A percentile compares a stretch with the other conserved stretches of the same genome.
Evolutionary conservation across 1,140 invertebrate species (phyloP).

Genomic region (Polypedilum pembai): DNA sequence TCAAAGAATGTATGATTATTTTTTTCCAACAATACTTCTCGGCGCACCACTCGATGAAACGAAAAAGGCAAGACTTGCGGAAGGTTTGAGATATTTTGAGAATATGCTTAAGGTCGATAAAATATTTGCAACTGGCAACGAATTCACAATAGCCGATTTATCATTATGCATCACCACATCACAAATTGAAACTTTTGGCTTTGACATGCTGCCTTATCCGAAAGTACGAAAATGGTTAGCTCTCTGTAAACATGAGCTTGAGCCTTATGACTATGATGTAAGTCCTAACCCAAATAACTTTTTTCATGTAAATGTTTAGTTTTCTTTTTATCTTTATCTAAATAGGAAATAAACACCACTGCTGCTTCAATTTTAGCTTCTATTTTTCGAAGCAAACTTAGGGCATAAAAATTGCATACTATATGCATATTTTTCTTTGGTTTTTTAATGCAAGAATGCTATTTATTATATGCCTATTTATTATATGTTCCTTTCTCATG

Average conservation of each 20-base stretch:
- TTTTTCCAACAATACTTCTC: constrained; percentile 47
- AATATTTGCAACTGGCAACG: constrained; percentile 38
- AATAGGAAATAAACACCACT: neutral
- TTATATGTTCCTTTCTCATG: no score
- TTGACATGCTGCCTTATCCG: constrained; percentile 37
- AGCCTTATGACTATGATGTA: constrained; percentile 39
- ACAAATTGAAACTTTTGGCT: constrained; percentile 40
- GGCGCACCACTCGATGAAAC: constrained; percentile 39
- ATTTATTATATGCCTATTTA: no score
- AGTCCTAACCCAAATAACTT: neutral
- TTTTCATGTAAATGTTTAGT: neutral
- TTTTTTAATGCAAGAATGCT: no score
- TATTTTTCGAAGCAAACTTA: neutral
- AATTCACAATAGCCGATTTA: constrained; percentile 54
- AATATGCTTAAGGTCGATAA: constrained; percentile 37
- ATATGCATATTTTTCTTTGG: no score
- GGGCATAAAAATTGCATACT: no score
- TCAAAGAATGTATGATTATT: constrained; percentile 46
- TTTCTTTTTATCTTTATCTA: neutral
- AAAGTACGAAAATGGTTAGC: constrained; percentile 37
- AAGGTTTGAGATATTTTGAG: constrained; percentile 41
- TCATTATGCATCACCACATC: constrained; percentile 43
- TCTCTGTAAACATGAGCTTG: constrained; percentile 39
- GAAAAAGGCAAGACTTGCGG: constrained; percentile 47
- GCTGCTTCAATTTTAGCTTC: neutral